Evolutionary conservation across 2,888 invertebrate species (phyloP).

Genomic region (Parelbella ahira): DNA sequence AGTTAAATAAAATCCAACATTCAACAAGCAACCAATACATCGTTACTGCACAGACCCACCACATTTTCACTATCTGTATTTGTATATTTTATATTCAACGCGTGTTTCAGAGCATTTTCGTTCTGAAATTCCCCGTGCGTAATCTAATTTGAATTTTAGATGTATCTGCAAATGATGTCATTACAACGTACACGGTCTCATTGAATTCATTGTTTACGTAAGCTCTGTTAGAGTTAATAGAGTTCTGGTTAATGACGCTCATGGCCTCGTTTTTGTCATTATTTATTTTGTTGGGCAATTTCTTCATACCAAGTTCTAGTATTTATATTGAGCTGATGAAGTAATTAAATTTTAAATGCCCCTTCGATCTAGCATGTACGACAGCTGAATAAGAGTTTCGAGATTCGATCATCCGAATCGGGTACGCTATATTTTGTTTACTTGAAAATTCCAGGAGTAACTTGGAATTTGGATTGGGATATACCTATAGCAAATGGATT

Average conservation of each 20-base stretch:
- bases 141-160: slow-evolving; percentile 23
- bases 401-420: no score
- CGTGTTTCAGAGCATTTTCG: slow-evolving; percentile 6
- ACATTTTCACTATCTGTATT: slow-evolving; percentile 12
- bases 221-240: background rate
- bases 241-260: slow-evolving; percentile 1
- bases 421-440: no score
- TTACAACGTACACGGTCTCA: slow-evolving; percentile 11
- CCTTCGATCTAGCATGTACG: no score
- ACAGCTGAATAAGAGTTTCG: no score
- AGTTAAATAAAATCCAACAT: background rate
- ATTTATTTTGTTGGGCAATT: no score
- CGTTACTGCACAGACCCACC: slow-evolving; percentile 1
- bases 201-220: slow-evolving; percentile 11
- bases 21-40: slow-evolving; percentile 1
- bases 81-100: slow-evolving; percentile 17
- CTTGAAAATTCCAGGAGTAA: no score
- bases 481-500: no score
- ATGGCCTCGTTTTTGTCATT: slow-evolving; percentile 4
- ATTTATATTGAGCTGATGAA: no score
- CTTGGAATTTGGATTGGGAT: no score
- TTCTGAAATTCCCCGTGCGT: slow-evolving; percentile 17
- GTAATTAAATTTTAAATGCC: no score
- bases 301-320: no score
- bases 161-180: slow-evolving; percentile 19